Base-by-base conservation (phyloP, 92 coral and sea anemone species). In the Phymanthus crucifer region DNA sequence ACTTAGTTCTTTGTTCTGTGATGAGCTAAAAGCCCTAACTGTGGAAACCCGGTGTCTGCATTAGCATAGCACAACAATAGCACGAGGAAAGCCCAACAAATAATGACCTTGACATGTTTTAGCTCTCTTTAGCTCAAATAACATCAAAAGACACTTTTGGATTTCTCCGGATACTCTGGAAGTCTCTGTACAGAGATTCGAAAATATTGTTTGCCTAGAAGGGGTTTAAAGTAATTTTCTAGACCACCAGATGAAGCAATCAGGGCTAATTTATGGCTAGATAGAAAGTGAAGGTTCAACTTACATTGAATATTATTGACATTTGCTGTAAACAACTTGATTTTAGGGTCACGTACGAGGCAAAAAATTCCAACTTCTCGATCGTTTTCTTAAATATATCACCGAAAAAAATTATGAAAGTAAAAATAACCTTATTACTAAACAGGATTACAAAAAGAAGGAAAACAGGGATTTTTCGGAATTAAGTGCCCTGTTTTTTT, bases 81-180 rank as follows among this genome's bases (percentile, higher is more conserved):
- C 34, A 61, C 68, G 34, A 61, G 68, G 33, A 61, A 61, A 61
- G 68, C 68, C 68, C 36, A 10, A 27, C 68, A 54, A 19, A 54
- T 50, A 58, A 58, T 61, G 68, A 61, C 68, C 68, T 61, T 61
- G 68, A 9, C 17, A 27, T 61, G 68, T 61, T 61, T 61, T 61
- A 61, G 68, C 68, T 17, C 68, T 61, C 19, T 61, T 61, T 61
- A 61, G 68, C 68, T 61, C 34, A 24, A 61, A 61, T 12, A 24
- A 26, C 32, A 24, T 29, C 16, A 61, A 61, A 27, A 61, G 8
- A 4, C 19, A 61, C 32, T 61, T 61, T 61, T 61, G 16, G 35
- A 12, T 26, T 57, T 27, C 10, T 61, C 68, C 68, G 35, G 68
- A 61, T 61, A 61, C 13, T 61, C 68, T 61, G 32, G 35, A 34